Conservation (phyloP, 2,888 invertebrate genomes). For the Tenthredo notha region DNA sequence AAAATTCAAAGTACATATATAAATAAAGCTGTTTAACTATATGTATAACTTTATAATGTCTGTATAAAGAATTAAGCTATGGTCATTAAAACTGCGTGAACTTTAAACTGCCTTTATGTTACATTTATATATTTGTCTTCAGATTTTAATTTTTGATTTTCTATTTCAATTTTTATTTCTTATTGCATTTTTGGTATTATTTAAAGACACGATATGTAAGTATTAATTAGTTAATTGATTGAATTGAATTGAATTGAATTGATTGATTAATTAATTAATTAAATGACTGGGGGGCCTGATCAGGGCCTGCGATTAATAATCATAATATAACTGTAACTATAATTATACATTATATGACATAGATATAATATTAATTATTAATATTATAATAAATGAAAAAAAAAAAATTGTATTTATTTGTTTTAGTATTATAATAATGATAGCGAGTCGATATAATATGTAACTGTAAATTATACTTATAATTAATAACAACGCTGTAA, state of each 20-base stretch:
- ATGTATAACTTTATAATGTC: not conserved
- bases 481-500: not conserved
- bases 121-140: too few species aligned
- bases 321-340: not conserved
- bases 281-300: not conserved
- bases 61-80: not conserved
- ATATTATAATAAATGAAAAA: not conserved
- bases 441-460: not conserved
- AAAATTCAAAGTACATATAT: not conserved
- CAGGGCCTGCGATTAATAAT: not conserved
- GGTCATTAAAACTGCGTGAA: not conserved
- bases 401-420: constrained; percentile 41
- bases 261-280: not conserved
- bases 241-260: not conserved
- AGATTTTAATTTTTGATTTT: too few species aligned
- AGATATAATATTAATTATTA: not conserved
- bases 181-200: too few species aligned
- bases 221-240: not conserved
- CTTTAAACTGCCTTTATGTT: not conserved
- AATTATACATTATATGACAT: not conserved
- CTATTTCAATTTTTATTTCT: too few species aligned
- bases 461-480: not conserved
- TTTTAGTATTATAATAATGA: not conserved
- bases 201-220: not conserved
- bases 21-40: too few species aligned